Evolutionary conservation across 2,888 invertebrate genomes (phyloP).

Genomic region (Furcula furcula): DNA sequence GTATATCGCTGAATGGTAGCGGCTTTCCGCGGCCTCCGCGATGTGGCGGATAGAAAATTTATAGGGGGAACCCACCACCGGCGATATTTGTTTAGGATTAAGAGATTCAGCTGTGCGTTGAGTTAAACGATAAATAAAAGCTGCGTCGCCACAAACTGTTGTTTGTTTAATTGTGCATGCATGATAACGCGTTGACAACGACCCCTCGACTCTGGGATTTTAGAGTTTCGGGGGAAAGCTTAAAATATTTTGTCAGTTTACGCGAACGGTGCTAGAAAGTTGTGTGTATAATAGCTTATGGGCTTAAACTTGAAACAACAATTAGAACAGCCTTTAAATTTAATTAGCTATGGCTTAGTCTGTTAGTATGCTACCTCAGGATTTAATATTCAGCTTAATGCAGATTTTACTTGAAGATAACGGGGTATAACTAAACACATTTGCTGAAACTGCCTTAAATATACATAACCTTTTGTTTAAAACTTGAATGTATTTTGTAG

Average conservation of each 20-base stretch:
- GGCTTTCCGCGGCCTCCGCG: constrained; percentile 41
- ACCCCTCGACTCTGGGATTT: constrained; percentile 38
- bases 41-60: constrained; percentile 51
- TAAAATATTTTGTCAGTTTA: constrained; percentile 45
- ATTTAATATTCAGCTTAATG: constrained; percentile 28
- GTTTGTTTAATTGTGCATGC: constrained; percentile 75
- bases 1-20: constrained; percentile 53
- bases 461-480: too few relatives aligned
- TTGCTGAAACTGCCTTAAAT: background rate
- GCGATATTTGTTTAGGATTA: constrained; percentile 78
- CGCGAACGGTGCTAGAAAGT: constrained; percentile 37
- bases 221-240: constrained; percentile 43
- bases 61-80: constrained; percentile 39
- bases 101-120: constrained; percentile 65
- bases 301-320: constrained; percentile 31
- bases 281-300: constrained; percentile 27
- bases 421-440: constrained; percentile 13
- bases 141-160: constrained; percentile 65
- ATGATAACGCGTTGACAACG: constrained; percentile 66
- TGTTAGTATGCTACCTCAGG: constrained; percentile 13
- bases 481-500: too few relatives aligned
- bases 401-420: constrained; percentile 19
- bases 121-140: constrained; percentile 73
- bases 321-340: constrained; percentile 30
- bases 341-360: constrained; percentile 29